Conservation (phyloP, 2,797 vertebrate genomes). For the Pseudocheirus occidentalis region DNA sequence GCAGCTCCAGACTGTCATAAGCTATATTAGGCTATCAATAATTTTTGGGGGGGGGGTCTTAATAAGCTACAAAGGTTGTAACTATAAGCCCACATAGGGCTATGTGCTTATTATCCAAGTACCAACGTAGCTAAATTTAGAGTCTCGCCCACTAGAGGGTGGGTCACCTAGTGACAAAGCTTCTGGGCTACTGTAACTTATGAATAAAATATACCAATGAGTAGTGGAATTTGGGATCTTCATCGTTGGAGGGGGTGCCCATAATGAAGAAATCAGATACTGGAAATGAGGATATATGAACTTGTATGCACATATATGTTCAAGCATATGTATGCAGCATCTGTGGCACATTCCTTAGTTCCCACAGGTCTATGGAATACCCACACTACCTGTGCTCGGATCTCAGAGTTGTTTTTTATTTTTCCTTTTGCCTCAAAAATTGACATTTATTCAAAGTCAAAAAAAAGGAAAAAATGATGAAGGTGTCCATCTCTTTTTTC, state of each 20-base stretch:
- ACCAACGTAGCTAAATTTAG: not conserved
- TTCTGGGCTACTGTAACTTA: not conserved
- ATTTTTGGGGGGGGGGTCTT: not conserved
- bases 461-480: constrained; percentile 70
- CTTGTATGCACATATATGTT: not conserved
- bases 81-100: not conserved
- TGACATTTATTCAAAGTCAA: constrained; percentile 85
- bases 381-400: not conserved
- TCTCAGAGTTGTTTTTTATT: not conserved
- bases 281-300: not conserved
- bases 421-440: constrained; percentile 84
- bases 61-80: not conserved
- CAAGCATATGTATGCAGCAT: not conserved
- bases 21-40: not conserved
- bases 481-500: constrained; percentile 79
- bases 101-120: not conserved
- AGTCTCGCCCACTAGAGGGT: not conserved
- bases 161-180: not conserved
- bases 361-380: not conserved
- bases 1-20: not conserved
- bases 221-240: not conserved
- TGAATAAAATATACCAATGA: not conserved
- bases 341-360: not conserved
- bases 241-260: not conserved
- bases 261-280: not conserved